Conservation (phyloP, 2,113 vertebrate genomes). For the Perca fluviatilis region DNA sequence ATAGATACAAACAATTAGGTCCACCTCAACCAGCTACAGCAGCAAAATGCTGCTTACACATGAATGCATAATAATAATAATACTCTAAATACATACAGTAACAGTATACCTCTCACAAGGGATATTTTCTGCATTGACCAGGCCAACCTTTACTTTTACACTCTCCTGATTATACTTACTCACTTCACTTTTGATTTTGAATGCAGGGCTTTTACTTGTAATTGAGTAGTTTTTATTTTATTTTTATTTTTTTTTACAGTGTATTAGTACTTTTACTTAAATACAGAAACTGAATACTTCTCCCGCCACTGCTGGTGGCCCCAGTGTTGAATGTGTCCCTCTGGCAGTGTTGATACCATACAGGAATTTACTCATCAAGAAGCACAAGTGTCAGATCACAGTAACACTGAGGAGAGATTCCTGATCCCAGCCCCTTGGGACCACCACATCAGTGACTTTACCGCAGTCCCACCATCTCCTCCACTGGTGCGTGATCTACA, state of each 20-base stretch:
- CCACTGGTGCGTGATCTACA: slow-evolving; percentile 23
- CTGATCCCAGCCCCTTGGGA: background rate
- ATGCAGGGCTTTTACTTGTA: background rate
- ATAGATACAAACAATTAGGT: background rate
- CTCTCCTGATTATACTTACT: background rate
- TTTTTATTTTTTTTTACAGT: background rate
- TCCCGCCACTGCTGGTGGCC: background rate
- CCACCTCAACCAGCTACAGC: background rate
- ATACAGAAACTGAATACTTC: background rate
- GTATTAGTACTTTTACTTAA: background rate
- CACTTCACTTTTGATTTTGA: background rate
- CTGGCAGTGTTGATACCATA: background rate
- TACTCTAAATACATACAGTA: background rate
- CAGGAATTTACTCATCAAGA: background rate
- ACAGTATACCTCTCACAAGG: background rate
- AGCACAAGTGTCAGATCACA: background rate
- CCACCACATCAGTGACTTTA: slow-evolving; percentile 8
- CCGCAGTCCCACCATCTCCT: slow-evolving; percentile 1
- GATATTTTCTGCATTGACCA: background rate
- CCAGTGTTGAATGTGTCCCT: background rate
- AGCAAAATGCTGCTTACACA: background rate
- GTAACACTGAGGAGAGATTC: background rate
- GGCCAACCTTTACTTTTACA: background rate
- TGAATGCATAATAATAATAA: background rate
- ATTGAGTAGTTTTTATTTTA: too few relatives aligned